These are phyloP conservation scores for Malacosoma neustria DNA, from an alignment of 2,888 invertebrate species.

Conservation along the genomic window DNA sequence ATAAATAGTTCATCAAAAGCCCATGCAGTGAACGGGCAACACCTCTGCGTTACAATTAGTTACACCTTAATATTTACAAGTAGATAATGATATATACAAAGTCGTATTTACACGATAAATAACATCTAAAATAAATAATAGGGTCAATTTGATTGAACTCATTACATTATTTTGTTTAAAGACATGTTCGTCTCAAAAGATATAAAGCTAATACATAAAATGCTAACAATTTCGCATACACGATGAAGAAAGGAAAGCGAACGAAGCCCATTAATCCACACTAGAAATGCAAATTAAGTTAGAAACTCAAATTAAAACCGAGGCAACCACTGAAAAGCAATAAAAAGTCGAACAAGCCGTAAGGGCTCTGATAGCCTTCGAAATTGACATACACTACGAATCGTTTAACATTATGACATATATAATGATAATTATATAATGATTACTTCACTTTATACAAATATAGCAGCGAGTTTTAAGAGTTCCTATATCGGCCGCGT, in stretches of 20 bases:
- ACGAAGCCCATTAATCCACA: neutral
- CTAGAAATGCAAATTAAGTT: conserved; percentile 1
- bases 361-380: conserved; percentile 66
- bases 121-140: conserved; percentile 66
- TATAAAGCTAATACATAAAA: conserved; percentile 26
- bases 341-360: conserved; percentile 11
- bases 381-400: conserved; percentile 68
- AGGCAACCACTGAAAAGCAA: too few species aligned
- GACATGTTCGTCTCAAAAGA: conserved; percentile 39
- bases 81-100: conserved; percentile 54
- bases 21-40: too few species aligned
- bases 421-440: conserved; percentile 68
- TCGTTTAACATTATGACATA: conserved; percentile 66
- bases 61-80: conserved; percentile 52
- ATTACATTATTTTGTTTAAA: conserved; percentile 47
- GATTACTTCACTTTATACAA: conserved; percentile 79
- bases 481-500: conserved; percentile 80
- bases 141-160: conserved; percentile 67
- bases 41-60: conserved; percentile 21
- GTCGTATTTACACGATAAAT: conserved; percentile 54
- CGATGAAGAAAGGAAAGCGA: neutral
- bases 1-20: too few species aligned
- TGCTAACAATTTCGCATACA: conserved; percentile 13
- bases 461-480: conserved; percentile 85
- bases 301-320: neutral